Conservation (phyloP, 2,113 vertebrate species). For the Cynopterus brachyotis region DNA sequence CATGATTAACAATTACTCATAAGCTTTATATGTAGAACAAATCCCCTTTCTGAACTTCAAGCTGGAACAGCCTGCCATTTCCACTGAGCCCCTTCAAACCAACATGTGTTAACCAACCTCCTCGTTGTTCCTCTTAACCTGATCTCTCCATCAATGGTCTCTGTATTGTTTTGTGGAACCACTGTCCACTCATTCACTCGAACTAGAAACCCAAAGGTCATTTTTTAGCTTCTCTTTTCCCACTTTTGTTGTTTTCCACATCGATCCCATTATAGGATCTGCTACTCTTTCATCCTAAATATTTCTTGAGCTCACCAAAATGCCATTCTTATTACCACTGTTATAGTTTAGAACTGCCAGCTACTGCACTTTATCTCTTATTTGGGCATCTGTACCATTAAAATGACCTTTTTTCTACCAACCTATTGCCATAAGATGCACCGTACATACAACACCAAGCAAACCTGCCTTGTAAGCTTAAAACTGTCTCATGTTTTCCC, state of each 20-base stretch:
- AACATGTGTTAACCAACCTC: background rate
- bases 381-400: background rate
- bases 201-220: background rate
- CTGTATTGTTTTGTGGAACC: background rate
- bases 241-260: background rate
- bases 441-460: no score
- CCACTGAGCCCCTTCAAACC: background rate
- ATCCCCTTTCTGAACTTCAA: background rate
- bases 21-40: background rate
- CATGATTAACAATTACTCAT: background rate
- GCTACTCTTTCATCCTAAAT: background rate
- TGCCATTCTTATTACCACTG: background rate
- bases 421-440: background rate
- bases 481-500: background rate
- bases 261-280: background rate
- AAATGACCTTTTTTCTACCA: background rate
- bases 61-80: background rate
- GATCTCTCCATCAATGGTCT: background rate
- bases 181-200: background rate
- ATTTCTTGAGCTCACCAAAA: background rate
- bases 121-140: no score
- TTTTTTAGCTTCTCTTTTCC: background rate
- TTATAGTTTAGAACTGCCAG: background rate
- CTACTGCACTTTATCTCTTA: background rate
- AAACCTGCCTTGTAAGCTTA: background rate